Evolutionary conservation across 2,113 vertebrate species (phyloP).

Genomic region (Cercopithecus mona): DNA sequence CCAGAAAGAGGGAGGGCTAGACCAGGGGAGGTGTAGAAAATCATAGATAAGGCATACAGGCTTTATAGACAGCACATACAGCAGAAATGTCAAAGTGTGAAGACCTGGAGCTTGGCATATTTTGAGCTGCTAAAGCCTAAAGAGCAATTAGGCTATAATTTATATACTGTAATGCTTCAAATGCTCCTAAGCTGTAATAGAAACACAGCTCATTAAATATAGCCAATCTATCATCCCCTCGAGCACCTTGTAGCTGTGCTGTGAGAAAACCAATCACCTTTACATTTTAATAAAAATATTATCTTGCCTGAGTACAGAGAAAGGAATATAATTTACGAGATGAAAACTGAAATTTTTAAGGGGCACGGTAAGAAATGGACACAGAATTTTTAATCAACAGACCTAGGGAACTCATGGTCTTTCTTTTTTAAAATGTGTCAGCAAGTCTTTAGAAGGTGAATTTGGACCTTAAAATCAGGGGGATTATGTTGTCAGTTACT

Average conservation of each 20-base stretch:
- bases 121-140: conserved; percentile 71
- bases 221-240: conserved; percentile 74
- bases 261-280: conserved; percentile 71
- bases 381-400: conserved; percentile 63
- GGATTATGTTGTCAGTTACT: conserved; percentile 81
- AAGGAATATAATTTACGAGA: conserved; percentile 71
- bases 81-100: conserved; percentile 59
- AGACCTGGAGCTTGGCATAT: conserved; percentile 52
- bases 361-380: conserved; percentile 63
- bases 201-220: conserved; percentile 76
- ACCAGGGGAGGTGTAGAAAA: conserved; percentile 38
- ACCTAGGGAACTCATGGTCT: conserved; percentile 45
- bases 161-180: conserved; percentile 75
- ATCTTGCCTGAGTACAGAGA: conserved; percentile 67
- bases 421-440: conserved; percentile 73
- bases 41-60: conserved; percentile 70
- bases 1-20: conserved; percentile 58
- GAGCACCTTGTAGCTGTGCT: conserved; percentile 72
- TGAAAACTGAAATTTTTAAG: conserved; percentile 70
- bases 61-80: conserved; percentile 57
- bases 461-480: conserved; percentile 73
- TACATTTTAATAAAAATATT: conserved; percentile 80
- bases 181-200: conserved; percentile 76
- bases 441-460: conserved; percentile 75
- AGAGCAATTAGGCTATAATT: conserved; percentile 77